These are phyloP conservation scores for Apodemia duryi DNA, from an alignment of 2,888 invertebrate species.

Conservation along the genomic window DNA sequence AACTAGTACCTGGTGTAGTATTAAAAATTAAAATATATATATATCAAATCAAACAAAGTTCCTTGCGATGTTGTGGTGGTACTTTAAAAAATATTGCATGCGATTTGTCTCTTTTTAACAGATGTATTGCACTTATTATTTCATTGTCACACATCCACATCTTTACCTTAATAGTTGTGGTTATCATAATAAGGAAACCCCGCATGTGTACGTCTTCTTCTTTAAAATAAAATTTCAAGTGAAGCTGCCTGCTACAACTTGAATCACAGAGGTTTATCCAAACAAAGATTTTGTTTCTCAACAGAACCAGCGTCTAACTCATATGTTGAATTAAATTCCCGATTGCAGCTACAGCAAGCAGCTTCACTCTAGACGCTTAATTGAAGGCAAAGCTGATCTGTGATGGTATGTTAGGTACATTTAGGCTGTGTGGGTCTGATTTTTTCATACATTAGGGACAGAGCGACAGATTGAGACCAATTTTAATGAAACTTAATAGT, in stretches of 20 bases:
- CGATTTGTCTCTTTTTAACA: slow-evolving; percentile 5
- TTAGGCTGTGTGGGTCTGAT: slow-evolving; percentile 56
- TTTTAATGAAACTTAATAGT: slow-evolving; percentile 35
- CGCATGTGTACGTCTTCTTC: slow-evolving; percentile 32
- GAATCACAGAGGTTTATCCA: not conserved
- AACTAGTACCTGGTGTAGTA: slow-evolving; percentile 35
- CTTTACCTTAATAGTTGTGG: slow-evolving; percentile 27
- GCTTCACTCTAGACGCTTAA: slow-evolving; percentile 46
- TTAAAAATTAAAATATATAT: slow-evolving; percentile 31
- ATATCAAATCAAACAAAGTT: slow-evolving; percentile 47
- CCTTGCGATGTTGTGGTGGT: slow-evolving; percentile 56
- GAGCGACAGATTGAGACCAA: slow-evolving; percentile 42
- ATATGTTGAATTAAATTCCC: not conserved
- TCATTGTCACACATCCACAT: slow-evolving; percentile 16
- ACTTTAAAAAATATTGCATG: slow-evolving; percentile 13
- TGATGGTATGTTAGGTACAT: slow-evolving; percentile 72
- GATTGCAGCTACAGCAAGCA: slow-evolving; percentile 2
- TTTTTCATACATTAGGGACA: slow-evolving; percentile 42
- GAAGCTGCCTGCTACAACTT: slow-evolving; percentile 10
- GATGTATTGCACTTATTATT: slow-evolving; percentile 2
- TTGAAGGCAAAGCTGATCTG: slow-evolving; percentile 71
- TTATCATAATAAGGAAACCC: slow-evolving; percentile 32
- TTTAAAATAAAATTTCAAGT: slow-evolving; percentile 20
- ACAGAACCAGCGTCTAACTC: not conserved
- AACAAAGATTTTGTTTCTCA: not conserved